A percentile compares a stretch with the other conserved stretches of the same genome.
These are phyloP conservation scores for Stomatorhinus walkeri DNA, from an alignment of 2,797 vertebrate species.

Conservation along the genomic window DNA sequence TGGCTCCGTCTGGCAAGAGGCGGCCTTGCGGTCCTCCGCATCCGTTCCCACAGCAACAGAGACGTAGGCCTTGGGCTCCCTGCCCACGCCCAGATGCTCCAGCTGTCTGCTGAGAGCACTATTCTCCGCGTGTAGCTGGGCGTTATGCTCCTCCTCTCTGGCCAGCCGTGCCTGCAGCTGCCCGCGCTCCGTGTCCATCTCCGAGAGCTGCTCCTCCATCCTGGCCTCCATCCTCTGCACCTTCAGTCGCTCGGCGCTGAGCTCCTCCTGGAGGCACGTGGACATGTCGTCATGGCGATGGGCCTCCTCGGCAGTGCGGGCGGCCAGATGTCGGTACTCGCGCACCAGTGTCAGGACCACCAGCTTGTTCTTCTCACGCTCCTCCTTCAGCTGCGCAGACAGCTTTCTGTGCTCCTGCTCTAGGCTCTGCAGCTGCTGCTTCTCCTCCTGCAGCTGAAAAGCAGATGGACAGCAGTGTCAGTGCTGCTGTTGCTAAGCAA, in stretches of 20 bases:
- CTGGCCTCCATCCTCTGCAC: conserved; percentile 89
- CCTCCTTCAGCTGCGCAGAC: conserved; percentile 80
- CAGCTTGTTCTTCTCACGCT: conserved; percentile 91
- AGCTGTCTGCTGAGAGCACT: conserved; percentile 79
- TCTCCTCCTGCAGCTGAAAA: conserved; percentile 87
- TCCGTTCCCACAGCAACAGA: conserved; percentile 78
- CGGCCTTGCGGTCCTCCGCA: conserved; percentile 57
- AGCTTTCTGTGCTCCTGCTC: conserved; percentile 89
- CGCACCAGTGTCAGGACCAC: conserved; percentile 93
- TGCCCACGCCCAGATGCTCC: conserved; percentile 78
- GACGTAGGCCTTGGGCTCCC: conserved; percentile 48
- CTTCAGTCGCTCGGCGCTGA: conserved; percentile 68
- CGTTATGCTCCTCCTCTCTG: conserved; percentile 71
- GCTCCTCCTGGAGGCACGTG: conserved; percentile 70
- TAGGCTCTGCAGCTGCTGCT: conserved; percentile 81
- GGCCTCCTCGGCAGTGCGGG: conserved; percentile 77
- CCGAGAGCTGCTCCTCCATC: conserved; percentile 92
- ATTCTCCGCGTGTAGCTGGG: conserved; percentile 72
- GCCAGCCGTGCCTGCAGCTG: conserved; percentile 82
- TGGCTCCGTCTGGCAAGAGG: conserved; percentile 79
- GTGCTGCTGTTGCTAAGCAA: neutral
- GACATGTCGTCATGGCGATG: conserved; percentile 79
- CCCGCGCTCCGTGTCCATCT: conserved; percentile 88
- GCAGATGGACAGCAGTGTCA: neutral
- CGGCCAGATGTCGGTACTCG: conserved; percentile 84